These are phyloP conservation scores for Merluccius polli DNA, from an alignment of 2,797 vertebrate species.

Conservation along the genomic window DNA sequence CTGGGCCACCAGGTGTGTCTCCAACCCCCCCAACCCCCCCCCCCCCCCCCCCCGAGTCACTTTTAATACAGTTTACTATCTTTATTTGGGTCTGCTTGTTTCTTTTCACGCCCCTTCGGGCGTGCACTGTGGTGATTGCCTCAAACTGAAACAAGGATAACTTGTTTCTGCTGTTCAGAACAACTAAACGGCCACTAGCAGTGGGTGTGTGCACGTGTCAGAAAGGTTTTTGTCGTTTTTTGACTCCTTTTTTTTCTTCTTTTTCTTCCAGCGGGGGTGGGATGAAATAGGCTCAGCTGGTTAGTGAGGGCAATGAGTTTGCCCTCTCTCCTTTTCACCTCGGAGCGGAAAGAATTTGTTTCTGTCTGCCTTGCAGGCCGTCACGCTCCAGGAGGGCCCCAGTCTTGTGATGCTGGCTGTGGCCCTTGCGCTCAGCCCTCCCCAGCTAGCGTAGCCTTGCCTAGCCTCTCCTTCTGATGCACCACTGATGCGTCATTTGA, in stretches of 20 bases:
- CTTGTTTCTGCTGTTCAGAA: no score
- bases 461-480: not conserved
- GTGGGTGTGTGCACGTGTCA: no score
- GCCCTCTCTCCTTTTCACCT: slow-evolving; percentile 36
- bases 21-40: no score
- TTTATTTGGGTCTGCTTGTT: no score
- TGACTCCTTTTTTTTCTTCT: not conserved
- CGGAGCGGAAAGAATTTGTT: slow-evolving; percentile 59
- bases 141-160: no score
- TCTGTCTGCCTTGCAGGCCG: slow-evolving; percentile 35
- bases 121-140: no score
- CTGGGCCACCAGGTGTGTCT: no score
- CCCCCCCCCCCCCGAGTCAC: no score
- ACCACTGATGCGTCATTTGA: not conserved
- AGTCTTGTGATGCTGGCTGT: slow-evolving; percentile 60
- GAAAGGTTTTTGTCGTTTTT: not conserved
- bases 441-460: not conserved
- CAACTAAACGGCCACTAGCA: no score
- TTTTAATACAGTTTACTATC: no score
- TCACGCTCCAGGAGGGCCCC: slow-evolving; percentile 55
- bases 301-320: slow-evolving; percentile 46
- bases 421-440: slow-evolving; percentile 20
- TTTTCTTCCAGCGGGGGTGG: slow-evolving; percentile 4
- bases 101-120: no score
- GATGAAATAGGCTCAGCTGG: slow-evolving; percentile 21